Base-by-base conservation (phyloP, 1,140 invertebrate genomes). In the Cyclargus thomasi region DNA sequence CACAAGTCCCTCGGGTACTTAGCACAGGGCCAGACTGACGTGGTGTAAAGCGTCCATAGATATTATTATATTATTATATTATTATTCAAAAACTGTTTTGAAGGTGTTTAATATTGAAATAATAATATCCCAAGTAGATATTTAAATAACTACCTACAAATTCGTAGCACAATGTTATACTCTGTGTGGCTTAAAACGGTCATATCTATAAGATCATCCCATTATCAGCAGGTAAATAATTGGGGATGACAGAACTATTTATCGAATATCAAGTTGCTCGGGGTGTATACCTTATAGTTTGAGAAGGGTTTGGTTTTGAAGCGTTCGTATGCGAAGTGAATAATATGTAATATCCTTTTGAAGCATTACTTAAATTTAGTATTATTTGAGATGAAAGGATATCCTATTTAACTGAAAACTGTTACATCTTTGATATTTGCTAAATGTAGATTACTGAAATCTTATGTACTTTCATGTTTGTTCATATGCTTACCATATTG, bases 241-340 rank as follows among this genome's bases (percentile, higher is more conserved):
- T 8, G 39, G 0, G 39, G 10, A 47, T 47, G 39, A 47, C 39
- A 47, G 1, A 47, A 47, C 39, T 47, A 47, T 47, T 47, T 14
- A 47, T 47, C 14, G 14, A 11, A 47, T 47, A 47, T 47, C 39
- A 14, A 47, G 39, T 47, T 47, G 11, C 39, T 47, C 14, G 14
- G 10, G 14, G 39, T 47, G 0, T 11, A 47, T 47, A 8, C 39
- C 39, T 47, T 29, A 29, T 29, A 29, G 29, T 29, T 53, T 17
- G 53, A 20, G 55, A 59, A 59, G 55, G 55, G 55, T 59, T 59
- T 59, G 55, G 55, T 67, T 72, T 69, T 64, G 62, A 66, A 68
- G 63, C 70, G 53, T 67, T 71, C 35, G 55, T 23, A 59, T 18
- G 29, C 57, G 35, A 57, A 63, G 23, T 36, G 69, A 64, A 67